These are phyloP conservation scores for Bryconaethiops microstoma DNA, from an alignment of 2,797 vertebrate species.

Conservation along the genomic window DNA sequence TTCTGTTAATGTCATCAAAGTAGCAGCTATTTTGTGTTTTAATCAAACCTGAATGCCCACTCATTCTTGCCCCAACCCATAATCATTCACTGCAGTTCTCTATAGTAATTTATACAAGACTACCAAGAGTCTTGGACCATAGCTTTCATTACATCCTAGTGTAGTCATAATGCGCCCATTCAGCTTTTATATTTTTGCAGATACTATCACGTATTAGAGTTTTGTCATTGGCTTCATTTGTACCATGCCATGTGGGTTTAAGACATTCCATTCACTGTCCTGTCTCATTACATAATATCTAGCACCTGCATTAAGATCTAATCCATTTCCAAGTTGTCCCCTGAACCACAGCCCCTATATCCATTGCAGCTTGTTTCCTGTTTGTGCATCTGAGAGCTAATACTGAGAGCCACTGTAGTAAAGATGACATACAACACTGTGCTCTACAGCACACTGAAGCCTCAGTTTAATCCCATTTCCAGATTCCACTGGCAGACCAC, in stretches of 20 bases:
- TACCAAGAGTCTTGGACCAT: slow-evolving; percentile 1
- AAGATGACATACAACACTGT: slow-evolving; percentile 47
- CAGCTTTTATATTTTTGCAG: too few species aligned
- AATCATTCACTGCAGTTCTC: background rate
- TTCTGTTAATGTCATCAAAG: slow-evolving; percentile 1
- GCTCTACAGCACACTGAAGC: slow-evolving; percentile 43
- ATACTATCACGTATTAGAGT: slow-evolving; percentile 16
- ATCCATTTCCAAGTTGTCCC: slow-evolving; percentile 32
- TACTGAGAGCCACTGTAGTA: slow-evolving; percentile 47
- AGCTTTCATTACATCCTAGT: slow-evolving; percentile 9
- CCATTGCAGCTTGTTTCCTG: slow-evolving; percentile 33
- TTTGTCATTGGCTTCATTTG: slow-evolving; percentile 4
- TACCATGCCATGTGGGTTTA: slow-evolving; percentile 4
- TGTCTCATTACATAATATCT: slow-evolving; percentile 26
- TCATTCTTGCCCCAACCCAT: background rate
- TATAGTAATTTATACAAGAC: background rate
- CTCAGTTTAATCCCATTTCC: slow-evolving; percentile 34
- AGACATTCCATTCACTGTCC: background rate
- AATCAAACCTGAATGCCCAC: background rate
- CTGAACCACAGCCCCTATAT: slow-evolving; percentile 26
- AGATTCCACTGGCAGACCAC: slow-evolving; percentile 32
- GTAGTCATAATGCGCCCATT: background rate
- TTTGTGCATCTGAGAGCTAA: slow-evolving; percentile 53
- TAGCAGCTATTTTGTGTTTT: slow-evolving; percentile 12
- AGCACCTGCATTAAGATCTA: slow-evolving; percentile 38